A percentile compares a stretch with the other conserved stretches of the same genome.
Evolutionary conservation across 2,797 vertebrate species (phyloP).

Genomic region (Brachyrhaphis roseni): DNA sequence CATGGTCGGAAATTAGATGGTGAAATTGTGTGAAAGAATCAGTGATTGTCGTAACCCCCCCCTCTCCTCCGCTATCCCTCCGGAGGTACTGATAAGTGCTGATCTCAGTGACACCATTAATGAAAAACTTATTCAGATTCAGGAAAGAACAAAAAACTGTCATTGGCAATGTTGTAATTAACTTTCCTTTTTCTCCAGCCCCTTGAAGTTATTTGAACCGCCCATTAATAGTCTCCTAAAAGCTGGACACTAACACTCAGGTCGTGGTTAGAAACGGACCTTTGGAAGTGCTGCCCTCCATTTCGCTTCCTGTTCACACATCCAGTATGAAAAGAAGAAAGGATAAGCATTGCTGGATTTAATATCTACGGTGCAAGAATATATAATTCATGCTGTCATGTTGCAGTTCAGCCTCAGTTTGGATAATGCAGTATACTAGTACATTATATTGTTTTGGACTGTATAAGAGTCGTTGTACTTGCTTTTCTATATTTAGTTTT

Average conservation of each 20-base stretch:
- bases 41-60: constrained; percentile 69
- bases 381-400: constrained; percentile 20
- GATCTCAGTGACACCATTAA: constrained; percentile 81
- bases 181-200: constrained; percentile 74
- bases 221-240: constrained; percentile 64
- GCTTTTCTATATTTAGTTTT: constrained; percentile 29
- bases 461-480: neutral
- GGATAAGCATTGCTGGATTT: constrained; percentile 28
- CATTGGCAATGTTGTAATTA: constrained; percentile 77
- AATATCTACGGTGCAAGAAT: constrained; percentile 1
- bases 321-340: constrained; percentile 16
- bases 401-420: neutral
- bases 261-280: constrained; percentile 43
- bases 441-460: neutral
- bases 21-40: constrained; percentile 83
- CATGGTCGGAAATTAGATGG: constrained; percentile 84
- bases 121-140: constrained; percentile 81
- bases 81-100: constrained; percentile 81
- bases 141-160: constrained; percentile 31
- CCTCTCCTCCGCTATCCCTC: constrained; percentile 62
- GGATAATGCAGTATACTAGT: neutral
- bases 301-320: constrained; percentile 57
- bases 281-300: constrained; percentile 51
- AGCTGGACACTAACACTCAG: constrained; percentile 37
- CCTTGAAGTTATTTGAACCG: constrained; percentile 65